A percentile compares a stretch with the other conserved stretches of the same genome.
phyloP scores from a whole-genome alignment of 1,140 invertebrate genomes.

The Metaphire vulgaris region DNA sequence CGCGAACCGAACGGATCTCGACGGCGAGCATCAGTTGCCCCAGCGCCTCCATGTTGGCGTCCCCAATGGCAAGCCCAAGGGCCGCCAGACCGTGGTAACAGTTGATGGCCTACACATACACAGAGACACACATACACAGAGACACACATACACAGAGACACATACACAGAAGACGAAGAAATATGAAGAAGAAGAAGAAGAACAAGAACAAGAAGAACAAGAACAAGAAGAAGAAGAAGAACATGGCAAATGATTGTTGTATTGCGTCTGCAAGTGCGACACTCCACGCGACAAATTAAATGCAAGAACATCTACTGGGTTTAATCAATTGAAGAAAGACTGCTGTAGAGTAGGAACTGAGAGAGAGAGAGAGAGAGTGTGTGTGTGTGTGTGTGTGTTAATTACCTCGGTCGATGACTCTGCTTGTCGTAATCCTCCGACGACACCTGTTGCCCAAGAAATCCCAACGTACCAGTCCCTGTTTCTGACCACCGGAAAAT shows the following conservation, averaged over 20 bases:
- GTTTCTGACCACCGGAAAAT: slow-evolving; percentile 38
- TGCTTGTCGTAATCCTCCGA: slow-evolving; percentile 37
- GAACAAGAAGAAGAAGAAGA: too few species aligned
- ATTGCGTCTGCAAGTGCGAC: neutral
- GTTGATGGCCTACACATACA: slow-evolving; percentile 40
- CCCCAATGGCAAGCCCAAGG: slow-evolving; percentile 36
- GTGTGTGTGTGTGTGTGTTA: too few species aligned
- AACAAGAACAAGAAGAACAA: too few species aligned
- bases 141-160: too few species aligned
- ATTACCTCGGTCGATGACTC: slow-evolving; percentile 43
- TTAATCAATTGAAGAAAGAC: too few species aligned
- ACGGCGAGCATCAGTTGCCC: slow-evolving; percentile 39
- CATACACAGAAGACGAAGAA: too few species aligned
- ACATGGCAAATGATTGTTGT: neutral
- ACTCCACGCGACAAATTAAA: too few species aligned
- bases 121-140: too few species aligned
- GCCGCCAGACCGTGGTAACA: slow-evolving; percentile 43
- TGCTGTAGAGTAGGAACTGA: too few species aligned
- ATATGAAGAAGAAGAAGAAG: too few species aligned
- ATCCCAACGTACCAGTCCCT: slow-evolving; percentile 42
- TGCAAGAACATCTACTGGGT: too few species aligned
- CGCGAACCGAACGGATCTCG: slow-evolving; percentile 39
- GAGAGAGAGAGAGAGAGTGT: too few species aligned
- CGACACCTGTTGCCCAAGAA: slow-evolving; percentile 40
- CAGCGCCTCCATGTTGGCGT: slow-evolving; percentile 33